phyloP scores from a whole-genome alignment of 2,888 invertebrate species.

The Salticus scenicus region DNA sequence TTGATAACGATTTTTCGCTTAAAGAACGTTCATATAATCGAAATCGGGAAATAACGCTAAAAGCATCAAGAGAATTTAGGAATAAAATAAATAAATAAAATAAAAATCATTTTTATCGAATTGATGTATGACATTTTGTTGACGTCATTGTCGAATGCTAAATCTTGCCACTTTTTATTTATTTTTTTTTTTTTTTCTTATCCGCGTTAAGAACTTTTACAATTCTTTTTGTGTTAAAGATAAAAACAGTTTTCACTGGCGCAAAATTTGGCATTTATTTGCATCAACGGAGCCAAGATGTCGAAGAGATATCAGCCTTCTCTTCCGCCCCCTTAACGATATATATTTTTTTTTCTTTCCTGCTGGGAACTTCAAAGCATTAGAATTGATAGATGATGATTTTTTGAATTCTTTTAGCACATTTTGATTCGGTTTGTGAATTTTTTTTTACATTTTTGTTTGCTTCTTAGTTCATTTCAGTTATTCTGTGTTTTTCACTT shows the following conservation, averaged over 20 bases:
- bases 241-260: slow-evolving; percentile 15
- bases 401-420: slow-evolving; percentile 20
- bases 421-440: background rate
- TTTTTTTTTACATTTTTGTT: background rate
- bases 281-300: slow-evolving; percentile 40
- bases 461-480: slow-evolving; percentile 3
- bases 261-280: slow-evolving; percentile 51
- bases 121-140: slow-evolving; percentile 17
- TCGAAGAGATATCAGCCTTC: slow-evolving; percentile 30
- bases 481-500: background rate
- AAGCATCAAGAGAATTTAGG: too few relatives aligned
- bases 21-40: too few relatives aligned
- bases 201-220: background rate
- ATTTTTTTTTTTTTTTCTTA: too few relatives aligned
- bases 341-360: slow-evolving; percentile 9
- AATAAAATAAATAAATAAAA: background rate
- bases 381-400: slow-evolving; percentile 39
- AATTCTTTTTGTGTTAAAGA: background rate
- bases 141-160: slow-evolving; percentile 34
- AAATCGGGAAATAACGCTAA: too few relatives aligned
- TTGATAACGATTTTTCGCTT: too few relatives aligned
- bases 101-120: background rate
- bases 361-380: background rate
- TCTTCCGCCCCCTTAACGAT: background rate
- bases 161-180: background rate